Evolutionary conservation across 2,113 vertebrate genomes (phyloP), one percentile per base, ranked within the genome.

Genomic region (Nerophis lumbriciformis): DNA sequence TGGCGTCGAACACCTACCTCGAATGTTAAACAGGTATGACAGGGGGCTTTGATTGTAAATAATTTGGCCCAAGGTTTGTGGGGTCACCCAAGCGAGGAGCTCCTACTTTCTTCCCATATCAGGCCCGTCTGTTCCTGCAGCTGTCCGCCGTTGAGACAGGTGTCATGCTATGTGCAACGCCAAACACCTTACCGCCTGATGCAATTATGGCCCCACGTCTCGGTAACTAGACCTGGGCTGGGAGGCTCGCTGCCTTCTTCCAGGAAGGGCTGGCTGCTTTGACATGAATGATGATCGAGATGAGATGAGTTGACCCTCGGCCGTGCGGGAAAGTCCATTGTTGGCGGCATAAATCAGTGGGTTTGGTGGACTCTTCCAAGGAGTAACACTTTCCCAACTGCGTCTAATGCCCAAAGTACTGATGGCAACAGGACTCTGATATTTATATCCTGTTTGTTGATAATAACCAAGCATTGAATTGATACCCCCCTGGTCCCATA

Each of bases 1-100:
- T 73, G 3, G 74, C 53, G 9, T 52, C 51, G 57, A 54, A 64
- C 71, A 71, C 68, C 68, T 63, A 59, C 66, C 72, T 75, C 80
- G 88, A 86, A 89, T 90, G 73, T 83, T 89, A 89, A 89, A 68
- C 79, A 83, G 87, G 75, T 57, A 76, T 78, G 85, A 85, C 81
- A 81, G 60, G 75, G 70, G 16, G 77, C 75, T 83, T 83, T 88
- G 85, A 90, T 89, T 90, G 88, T 89, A 90, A 92, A 91, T 90
- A 88, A 90, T 90, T 88, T 90, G 88, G 85, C 88, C 79, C 68
- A 71, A 75, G 80, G 79, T 88, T 75, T 53, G 53, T 7, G 62
- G 81, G 87, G 83, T 91, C 87, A 85, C 50, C 82, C 81, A 73
- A 80, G 71, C 83, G 68, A 81, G 68, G 59, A 75, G 66, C 77